Evolutionary conservation across 2,113 vertebrate species (phyloP).

Genomic region (Corythornis madagascariensis): DNA sequence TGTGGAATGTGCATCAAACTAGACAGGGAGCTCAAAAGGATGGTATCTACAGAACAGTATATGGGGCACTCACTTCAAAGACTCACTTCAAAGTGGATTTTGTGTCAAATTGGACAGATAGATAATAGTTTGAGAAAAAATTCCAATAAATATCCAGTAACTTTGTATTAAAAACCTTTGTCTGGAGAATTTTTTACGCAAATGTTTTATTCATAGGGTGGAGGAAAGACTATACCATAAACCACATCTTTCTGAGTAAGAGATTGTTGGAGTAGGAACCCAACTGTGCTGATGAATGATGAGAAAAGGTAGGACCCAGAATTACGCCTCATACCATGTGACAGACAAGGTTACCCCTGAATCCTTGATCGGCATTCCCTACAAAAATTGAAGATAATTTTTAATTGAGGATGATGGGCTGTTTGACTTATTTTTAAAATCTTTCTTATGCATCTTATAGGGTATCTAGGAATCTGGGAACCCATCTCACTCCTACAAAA

Average conservation of each 20-base stretch:
- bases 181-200: background rate
- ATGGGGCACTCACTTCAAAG: background rate
- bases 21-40: background rate
- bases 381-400: background rate
- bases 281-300: background rate
- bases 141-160: background rate
- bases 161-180: background rate
- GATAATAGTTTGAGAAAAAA: background rate
- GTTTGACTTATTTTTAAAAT: background rate
- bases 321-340: background rate
- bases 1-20: background rate
- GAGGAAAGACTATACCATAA: background rate
- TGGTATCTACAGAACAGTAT: background rate
- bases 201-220: accelerated
- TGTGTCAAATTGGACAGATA: background rate
- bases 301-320: background rate
- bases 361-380: background rate
- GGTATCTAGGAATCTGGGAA: background rate
- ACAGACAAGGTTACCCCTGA: background rate
- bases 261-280: background rate
- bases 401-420: background rate
- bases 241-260: background rate
- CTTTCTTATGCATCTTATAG: background rate
- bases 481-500: background rate
- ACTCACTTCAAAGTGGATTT: background rate